Evolutionary conservation across 2,888 invertebrate genomes (phyloP), one percentile per base, ranked within the genome.

Genomic region (Pyralis farinalis): DNA sequence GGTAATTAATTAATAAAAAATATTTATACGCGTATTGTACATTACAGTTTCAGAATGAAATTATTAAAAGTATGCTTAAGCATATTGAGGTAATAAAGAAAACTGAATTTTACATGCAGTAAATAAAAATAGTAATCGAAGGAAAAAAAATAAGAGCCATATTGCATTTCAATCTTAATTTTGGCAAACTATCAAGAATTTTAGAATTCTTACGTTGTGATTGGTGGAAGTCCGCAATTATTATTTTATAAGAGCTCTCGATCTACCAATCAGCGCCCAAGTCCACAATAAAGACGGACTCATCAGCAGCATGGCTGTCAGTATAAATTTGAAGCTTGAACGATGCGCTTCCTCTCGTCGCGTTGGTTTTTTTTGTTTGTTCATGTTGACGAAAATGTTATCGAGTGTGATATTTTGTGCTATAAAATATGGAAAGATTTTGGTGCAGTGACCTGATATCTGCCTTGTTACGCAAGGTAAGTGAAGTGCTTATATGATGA

Each of bases 271-370:
- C 90, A 85, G 90, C 89, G 82, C 64, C 67, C 88, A 90, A 91
- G 90, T 88, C 90, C 90, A 91, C 91, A 92, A 93, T 94, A 94
- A 95, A 95, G 94, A 93, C 93, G 92, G 93, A 92, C 92, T 93
- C 93, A 92, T 92, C 92, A 91, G 92, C 94, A 95, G 94, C 93
- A 96, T 96, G 95, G 96, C 95, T 95, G 96, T 94, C 96, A 97
- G 96, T 97, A 97, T 97, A 97, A 95, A 97, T 96, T 94, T 95
- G 95, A 94, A 93, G 92, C 92, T 93, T 92, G 92, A 87, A 93
- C 91, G 92, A 95, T 95, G 94, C 92, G 92, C 92, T 93, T 93
- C 94, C 94, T 95, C 93, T 93, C 93, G 91, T 92, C 91, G 90
- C 78, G 84, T 89, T 89, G 90, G 83, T 82, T 86, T 90, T 89